Percentiles rank a stretch among this genome's conserved stretches.
Conservation (phyloP, 2,888 invertebrate genomes). For the Lithophane ornitopus region DNA sequence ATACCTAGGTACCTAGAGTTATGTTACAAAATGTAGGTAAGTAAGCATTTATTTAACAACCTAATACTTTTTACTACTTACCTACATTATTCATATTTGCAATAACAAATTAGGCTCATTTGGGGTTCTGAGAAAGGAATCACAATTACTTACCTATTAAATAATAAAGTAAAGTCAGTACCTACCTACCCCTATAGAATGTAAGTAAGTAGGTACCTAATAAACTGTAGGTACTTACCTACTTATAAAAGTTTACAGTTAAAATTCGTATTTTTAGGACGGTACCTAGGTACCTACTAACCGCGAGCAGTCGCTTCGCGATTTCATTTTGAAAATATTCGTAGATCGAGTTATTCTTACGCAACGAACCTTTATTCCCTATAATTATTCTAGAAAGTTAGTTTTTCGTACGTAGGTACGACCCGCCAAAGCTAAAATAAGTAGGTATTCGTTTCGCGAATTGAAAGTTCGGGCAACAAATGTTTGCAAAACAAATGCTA, state of each 20-base stretch:
- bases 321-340: background rate
- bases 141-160: background rate
- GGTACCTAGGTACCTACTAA: too few relatives aligned
- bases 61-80: background rate
- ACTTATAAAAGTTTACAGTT: slow-evolving; percentile 10
- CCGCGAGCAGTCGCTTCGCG: background rate
- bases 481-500: background rate
- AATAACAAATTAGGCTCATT: background rate
- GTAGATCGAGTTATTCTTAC: background rate
- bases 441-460: background rate
- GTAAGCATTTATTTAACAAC: too few relatives aligned
- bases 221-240: background rate
- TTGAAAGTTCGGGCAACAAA: background rate
- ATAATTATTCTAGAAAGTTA: background rate
- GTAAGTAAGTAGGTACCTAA: background rate
- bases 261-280: slow-evolving; percentile 8
- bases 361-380: too few relatives aligned
- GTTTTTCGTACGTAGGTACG: too few relatives aligned
- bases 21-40: slow-evolving; percentile 2
- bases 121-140: slow-evolving; percentile 31
- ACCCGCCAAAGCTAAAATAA: background rate
- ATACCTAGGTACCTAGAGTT: background rate
- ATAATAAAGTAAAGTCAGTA: too few relatives aligned
- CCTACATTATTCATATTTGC: background rate
- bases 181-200: background rate